A percentile compares a stretch with the other conserved stretches of the same genome.
phyloP scores from a whole-genome alignment of 2,113 vertebrate species.

The Percopsis transmontana region DNA sequence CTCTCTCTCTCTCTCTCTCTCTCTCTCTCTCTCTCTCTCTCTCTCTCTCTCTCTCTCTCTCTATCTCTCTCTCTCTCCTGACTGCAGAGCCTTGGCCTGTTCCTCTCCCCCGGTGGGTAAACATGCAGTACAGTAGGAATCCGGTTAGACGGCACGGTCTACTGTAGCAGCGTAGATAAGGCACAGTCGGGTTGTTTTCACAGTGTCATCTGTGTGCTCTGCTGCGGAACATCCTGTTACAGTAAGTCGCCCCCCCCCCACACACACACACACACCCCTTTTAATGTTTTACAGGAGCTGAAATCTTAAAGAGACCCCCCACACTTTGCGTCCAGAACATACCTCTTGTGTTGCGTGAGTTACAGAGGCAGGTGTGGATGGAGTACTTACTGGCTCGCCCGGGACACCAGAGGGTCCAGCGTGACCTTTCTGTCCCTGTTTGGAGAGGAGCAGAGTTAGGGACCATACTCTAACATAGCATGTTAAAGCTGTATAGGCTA shows the following conservation, averaged over 20 bases:
- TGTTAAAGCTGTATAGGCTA: too few species aligned
- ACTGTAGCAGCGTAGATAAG: too few species aligned
- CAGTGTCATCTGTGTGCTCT: too few species aligned
- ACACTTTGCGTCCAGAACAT: too few species aligned
- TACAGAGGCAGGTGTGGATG: background rate
- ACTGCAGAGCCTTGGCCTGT: slow-evolving; percentile 2
- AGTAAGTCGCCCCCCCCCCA: background rate
- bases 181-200: slow-evolving; percentile 2
- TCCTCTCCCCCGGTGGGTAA: slow-evolving; percentile 26
- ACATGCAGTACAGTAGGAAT: too few species aligned
- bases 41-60: too few species aligned
- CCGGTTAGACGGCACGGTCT: too few species aligned
- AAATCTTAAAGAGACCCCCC: background rate
- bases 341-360: too few species aligned
- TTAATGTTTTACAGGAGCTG: background rate
- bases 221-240: too few species aligned
- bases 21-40: too few species aligned
- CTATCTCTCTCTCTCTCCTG: background rate
- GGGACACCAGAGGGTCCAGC: slow-evolving; percentile 88
- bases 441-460: slow-evolving; percentile 20
- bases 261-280: background rate
- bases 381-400: slow-evolving; percentile 90
- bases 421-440: slow-evolving; percentile 91
- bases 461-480: too few species aligned
- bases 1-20: too few species aligned